A percentile compares a stretch with the other conserved stretches of the same genome.
phyloP scores from a whole-genome alignment of 2,113 vertebrate genomes.

The Pachycephala philippinensis region DNA sequence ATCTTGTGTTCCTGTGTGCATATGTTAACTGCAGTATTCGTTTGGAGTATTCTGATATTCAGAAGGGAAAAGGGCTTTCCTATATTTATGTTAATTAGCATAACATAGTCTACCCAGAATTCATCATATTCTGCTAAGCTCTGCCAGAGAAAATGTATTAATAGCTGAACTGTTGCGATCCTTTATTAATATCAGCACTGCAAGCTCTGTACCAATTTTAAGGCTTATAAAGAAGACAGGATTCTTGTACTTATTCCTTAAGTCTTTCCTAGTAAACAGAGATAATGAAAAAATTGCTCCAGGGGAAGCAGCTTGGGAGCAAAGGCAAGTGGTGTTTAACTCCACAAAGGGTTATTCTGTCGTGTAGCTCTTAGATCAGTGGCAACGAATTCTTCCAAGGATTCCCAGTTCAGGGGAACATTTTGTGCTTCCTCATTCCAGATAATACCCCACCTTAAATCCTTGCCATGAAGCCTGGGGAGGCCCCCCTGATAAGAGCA shows the following conservation, averaged over 20 bases:
- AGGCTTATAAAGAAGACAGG: background rate
- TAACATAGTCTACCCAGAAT: conserved; percentile 49
- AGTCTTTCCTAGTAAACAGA: conserved; percentile 21
- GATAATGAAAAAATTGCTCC: background rate
- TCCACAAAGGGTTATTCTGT: background rate
- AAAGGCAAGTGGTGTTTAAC: background rate
- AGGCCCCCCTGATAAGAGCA: background rate
- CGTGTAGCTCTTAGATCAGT: background rate
- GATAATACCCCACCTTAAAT: background rate
- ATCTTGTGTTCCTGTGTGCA: conserved; percentile 34
- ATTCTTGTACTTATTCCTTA: conserved; percentile 15
- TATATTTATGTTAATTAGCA: conserved; percentile 60
- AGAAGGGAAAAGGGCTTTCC: conserved; percentile 53
- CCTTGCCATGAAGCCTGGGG: background rate
- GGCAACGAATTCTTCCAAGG: background rate
- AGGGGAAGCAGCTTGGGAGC: background rate
- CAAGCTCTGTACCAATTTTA: conserved; percentile 6
- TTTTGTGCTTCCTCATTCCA: background rate
- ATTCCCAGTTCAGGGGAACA: background rate
- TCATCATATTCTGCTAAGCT: conserved; percentile 37
- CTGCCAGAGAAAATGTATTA: conserved; percentile 57
- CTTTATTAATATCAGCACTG: conserved; percentile 25
- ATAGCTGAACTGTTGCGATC: conserved; percentile 56
- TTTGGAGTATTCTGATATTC: background rate
- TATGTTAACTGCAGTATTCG: conserved; percentile 34